Evolutionary conservation across 1,140 invertebrate genomes (phyloP).

Genomic region (Drosophila ambigua): DNA sequence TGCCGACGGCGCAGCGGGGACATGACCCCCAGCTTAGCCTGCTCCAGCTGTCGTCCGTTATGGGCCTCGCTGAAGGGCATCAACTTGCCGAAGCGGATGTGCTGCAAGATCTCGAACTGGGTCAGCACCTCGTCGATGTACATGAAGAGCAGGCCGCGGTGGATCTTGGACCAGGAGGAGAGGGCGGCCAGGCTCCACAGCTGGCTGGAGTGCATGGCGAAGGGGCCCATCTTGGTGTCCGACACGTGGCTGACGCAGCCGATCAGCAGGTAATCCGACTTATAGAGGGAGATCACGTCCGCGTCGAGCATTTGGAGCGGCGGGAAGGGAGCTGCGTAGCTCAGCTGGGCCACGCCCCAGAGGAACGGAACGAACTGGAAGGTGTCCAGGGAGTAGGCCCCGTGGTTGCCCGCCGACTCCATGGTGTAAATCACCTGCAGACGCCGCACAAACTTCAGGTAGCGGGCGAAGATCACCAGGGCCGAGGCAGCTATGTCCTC

Average conservation of each 20-base stretch:
- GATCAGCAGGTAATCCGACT: conserved; percentile 27
- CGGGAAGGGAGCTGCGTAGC: conserved; percentile 42
- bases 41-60: not conserved
- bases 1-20: conserved; percentile 5
- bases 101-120: conserved; percentile 32
- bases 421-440: conserved; percentile 43
- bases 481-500: conserved; percentile 47
- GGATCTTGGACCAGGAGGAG: conserved; percentile 44
- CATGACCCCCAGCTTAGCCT: conserved; percentile 26
- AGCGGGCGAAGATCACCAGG: conserved; percentile 54
- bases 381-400: conserved; percentile 54
- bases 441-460: conserved; percentile 46
- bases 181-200: conserved; percentile 53
- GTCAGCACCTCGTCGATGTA: conserved; percentile 39
- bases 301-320: conserved; percentile 46
- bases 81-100: conserved; percentile 46
- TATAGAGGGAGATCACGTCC: conserved; percentile 4
- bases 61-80: conserved; percentile 35
- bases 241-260: conserved; percentile 28
- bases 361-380: conserved; percentile 61
- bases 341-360: conserved; percentile 59
- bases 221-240: conserved; percentile 33
- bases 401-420: conserved; percentile 27
- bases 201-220: conserved; percentile 54
- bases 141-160: conserved; percentile 47